phyloP scores from a whole-genome alignment of 2,888 invertebrate species.

The Drosophila tanythrix region DNA sequence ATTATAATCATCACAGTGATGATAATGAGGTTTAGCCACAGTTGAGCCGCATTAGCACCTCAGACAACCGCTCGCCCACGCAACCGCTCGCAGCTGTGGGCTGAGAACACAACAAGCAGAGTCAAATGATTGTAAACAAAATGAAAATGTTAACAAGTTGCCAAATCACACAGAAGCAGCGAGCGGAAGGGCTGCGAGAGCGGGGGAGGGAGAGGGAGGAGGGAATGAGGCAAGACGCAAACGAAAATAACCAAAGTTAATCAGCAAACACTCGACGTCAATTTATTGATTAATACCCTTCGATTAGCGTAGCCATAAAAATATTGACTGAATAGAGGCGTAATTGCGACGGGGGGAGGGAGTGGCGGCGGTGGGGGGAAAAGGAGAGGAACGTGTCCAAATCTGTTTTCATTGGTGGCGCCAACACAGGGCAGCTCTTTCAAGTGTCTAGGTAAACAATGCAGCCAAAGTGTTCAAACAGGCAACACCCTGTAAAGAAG shows the following conservation, averaged over 20 bases:
- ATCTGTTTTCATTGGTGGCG: constrained; percentile 51
- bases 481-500: constrained; percentile 20
- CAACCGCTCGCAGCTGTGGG: constrained; percentile 33
- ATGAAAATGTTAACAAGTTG: constrained; percentile 54
- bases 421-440: constrained; percentile 11
- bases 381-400: constrained; percentile 20
- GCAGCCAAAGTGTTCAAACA: too few relatives aligned
- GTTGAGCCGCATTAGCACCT: constrained; percentile 63
- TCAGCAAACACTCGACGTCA: constrained; percentile 70
- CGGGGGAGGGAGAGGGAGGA: too few relatives aligned
- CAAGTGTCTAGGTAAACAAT: constrained; percentile 8
- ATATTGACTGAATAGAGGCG: constrained; percentile 33
- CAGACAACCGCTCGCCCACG: constrained; percentile 39
- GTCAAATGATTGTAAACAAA: constrained; percentile 57
- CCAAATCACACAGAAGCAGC: constrained; percentile 26
- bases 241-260: constrained; percentile 68
- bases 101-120: constrained; percentile 15
- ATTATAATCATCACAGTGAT: constrained; percentile 18
- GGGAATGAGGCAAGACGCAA: not conserved
- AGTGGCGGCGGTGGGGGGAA: not conserved
- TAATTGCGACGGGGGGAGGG: not conserved
- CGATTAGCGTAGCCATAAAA: constrained; percentile 63
- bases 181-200: not conserved
- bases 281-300: constrained; percentile 77
- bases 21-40: constrained; percentile 28